phyloP scores from a whole-genome alignment of 2,888 invertebrate species.

The Bellardia pandia region DNA sequence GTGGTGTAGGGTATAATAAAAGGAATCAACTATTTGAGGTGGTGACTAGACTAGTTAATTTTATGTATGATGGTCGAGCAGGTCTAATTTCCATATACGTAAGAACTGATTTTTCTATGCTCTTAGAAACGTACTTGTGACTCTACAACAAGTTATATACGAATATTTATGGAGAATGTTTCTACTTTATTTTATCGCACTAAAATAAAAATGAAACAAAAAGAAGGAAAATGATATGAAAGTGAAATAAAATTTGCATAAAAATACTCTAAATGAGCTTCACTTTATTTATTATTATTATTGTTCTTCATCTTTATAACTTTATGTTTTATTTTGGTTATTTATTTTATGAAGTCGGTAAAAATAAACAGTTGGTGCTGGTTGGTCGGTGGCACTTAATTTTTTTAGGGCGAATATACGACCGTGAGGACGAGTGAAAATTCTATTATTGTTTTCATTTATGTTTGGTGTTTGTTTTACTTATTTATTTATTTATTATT shows the following conservation, averaged over 20 bases:
- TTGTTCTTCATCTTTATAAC: slow-evolving; percentile 31
- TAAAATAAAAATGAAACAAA: slow-evolving; percentile 74
- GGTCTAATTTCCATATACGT: no score
- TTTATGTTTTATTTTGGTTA: slow-evolving; percentile 64
- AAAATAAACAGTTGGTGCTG: slow-evolving; percentile 13
- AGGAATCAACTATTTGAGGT: no score
- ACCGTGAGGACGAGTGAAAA: not conserved
- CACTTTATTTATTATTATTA: slow-evolving; percentile 26
- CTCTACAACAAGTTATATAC: not conserved
- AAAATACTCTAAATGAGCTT: slow-evolving; percentile 78
- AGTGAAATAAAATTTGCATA: slow-evolving; percentile 80
- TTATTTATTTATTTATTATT: not conserved
- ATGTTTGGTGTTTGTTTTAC: not conserved
- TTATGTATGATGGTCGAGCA: no score
- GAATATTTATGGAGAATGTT: slow-evolving; percentile 10
- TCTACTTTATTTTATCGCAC: slow-evolving; percentile 61
- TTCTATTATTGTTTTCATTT: slow-evolving; percentile 1
- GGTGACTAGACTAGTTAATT: no score
- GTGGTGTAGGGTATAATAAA: no score
- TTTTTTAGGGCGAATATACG: not conserved
- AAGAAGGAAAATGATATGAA: slow-evolving; percentile 3
- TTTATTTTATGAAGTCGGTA: slow-evolving; percentile 18
- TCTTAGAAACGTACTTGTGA: no score
- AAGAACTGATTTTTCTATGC: no score
- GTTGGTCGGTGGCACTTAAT: not conserved